phyloP scores from a whole-genome alignment of 1,140 invertebrate species.

The Acyrthosiphon pisum region DNA sequence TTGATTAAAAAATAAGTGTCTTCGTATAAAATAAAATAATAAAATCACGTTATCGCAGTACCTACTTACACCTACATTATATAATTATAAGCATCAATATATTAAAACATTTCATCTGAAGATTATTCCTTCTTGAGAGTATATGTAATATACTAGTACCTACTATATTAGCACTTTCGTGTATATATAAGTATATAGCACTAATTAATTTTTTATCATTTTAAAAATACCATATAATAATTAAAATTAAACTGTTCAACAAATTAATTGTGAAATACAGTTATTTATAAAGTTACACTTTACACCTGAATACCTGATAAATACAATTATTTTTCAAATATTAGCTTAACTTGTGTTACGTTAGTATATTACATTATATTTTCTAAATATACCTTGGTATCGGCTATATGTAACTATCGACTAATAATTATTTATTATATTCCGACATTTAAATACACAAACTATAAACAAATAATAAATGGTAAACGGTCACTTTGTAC shows the following conservation, averaged over 20 bases:
- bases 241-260: neutral
- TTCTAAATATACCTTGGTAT: neutral
- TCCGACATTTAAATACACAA: neutral
- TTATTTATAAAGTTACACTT: neutral
- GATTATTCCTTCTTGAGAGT: neutral
- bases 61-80: neutral
- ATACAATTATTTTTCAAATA: neutral
- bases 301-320: neutral
- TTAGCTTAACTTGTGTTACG: neutral
- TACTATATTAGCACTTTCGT: neutral
- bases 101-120: neutral
- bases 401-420: neutral
- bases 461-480: neutral
- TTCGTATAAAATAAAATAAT: neutral
- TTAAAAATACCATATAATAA: slow-evolving; percentile 1
- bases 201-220: neutral
- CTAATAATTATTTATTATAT: neutral
- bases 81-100: neutral
- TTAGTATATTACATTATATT: neutral
- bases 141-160: neutral
- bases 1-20: neutral
- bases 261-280: neutral
- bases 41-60: neutral
- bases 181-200: neutral
- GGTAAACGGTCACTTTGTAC: too few species aligned